phyloP scores from a whole-genome alignment of 2,113 vertebrate genomes.

The Fulmarus glacialis region DNA sequence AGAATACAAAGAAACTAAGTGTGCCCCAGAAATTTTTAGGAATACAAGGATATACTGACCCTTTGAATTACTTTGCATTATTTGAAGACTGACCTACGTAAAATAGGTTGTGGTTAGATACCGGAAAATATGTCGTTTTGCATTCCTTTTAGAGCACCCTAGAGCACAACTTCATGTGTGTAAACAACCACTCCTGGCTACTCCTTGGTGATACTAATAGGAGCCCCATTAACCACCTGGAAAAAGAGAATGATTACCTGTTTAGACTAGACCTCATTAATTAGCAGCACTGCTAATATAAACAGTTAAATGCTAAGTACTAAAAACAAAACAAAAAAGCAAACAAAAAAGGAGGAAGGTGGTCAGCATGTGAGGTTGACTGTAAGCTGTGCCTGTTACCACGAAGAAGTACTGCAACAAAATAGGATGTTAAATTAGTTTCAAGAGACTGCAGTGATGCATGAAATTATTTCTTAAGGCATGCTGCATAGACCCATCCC shows the following conservation, averaged over 20 bases:
- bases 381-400: conserved; percentile 56
- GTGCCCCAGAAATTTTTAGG: background rate
- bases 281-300: conserved; percentile 44
- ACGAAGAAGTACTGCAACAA: conserved; percentile 64
- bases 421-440: conserved; percentile 81
- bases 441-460: conserved; percentile 83
- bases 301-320: conserved; percentile 16
- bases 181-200: conserved; percentile 36
- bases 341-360: background rate
- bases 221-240: conserved; percentile 18
- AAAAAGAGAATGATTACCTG: conserved; percentile 30
- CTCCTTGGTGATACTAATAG: background rate
- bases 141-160: background rate
- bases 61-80: background rate
- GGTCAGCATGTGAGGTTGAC: background rate
- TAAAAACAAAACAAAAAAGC: background rate
- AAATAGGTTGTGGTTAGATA: background rate
- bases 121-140: background rate
- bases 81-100: background rate
- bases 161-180: conserved; percentile 33
- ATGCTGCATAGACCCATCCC: conserved; percentile 77
- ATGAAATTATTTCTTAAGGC: conserved; percentile 87
- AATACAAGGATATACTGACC: background rate
- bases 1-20: background rate
- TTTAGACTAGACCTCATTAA: conserved; percentile 45